Base-by-base conservation (phyloP, 2,888 invertebrate species). In the Eubasilissa splendida region DNA sequence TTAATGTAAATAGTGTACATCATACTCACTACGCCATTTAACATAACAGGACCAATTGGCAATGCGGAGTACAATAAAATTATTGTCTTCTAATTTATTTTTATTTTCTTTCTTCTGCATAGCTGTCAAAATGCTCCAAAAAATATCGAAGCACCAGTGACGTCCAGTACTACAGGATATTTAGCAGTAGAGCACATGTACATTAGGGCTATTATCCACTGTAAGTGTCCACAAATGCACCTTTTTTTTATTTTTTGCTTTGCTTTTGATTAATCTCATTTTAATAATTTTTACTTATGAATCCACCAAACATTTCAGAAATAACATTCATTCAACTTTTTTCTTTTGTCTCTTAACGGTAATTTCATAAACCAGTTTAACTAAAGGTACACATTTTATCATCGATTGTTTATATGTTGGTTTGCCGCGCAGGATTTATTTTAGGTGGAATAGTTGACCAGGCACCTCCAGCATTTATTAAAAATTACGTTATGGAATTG, bases 51-150 rank as follows among this genome's bases (percentile, higher is more conserved):
- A 42, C 4, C 42, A 4, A 31, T 63, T 63, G 63, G 63, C 63
- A 63, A 63, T 33, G 63, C 63, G 63, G 33, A 63, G 63, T 68
- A 14, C 50, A 85, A 85, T 86, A 85, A 82, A 81, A 82, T 84
- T 22, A 22, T 22, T 68, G 68, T 77, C 63, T 77, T 68, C 70
- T 78, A 78, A 78, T 85, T 85, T 84, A 85, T 86, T 86, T 85
- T 85, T 87, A 70, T 87, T 86, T 87, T 87, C 86, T 85, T 84
- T 85, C 86, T 85, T 84, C 85, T 86, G 86, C 86, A 85, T 90
- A 92, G 92, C 92, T 87, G 91, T 92, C 87, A 89, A 92, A 87
- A 88, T 89, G 87, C 91, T 92, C 86, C 92, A 92, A 89, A 88
- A 87, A 87, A 85, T 88, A 86, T 87, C 86, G 77, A 82, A 79